These are phyloP conservation scores for Bagarius yarrelli DNA, from an alignment of 2,113 vertebrate genomes.

Conservation along the genomic window DNA sequence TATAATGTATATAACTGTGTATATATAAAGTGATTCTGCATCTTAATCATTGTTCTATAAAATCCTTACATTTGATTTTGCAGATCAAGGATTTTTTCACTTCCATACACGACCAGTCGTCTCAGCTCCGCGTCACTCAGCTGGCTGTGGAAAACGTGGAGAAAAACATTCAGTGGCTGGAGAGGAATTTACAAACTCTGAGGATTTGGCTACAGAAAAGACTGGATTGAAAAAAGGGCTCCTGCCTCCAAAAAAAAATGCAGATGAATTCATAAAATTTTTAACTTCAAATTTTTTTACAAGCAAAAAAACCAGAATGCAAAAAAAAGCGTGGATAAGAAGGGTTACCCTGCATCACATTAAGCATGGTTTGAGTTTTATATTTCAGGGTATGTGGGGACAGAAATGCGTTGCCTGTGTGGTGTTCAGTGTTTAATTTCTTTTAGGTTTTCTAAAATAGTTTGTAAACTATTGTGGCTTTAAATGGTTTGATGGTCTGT, in stretches of 20 bases:
- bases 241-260: not conserved
- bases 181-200: slow-evolving; percentile 69
- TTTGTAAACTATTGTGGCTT: slow-evolving; percentile 2
- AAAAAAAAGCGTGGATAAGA: not conserved
- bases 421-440: not conserved
- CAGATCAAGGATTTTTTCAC: slow-evolving; percentile 74
- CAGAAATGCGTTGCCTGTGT: slow-evolving; percentile 7
- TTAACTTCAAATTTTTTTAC: slow-evolving; percentile 3
- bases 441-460: slow-evolving; percentile 8
- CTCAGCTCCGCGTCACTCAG: slow-evolving; percentile 69
- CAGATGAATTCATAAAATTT: not conserved
- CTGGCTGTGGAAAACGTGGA: slow-evolving; percentile 71
- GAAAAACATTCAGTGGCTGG: slow-evolving; percentile 75
- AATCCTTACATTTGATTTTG: slow-evolving; percentile 39
- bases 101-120: slow-evolving; percentile 69
- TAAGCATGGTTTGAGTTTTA: slow-evolving; percentile 41
- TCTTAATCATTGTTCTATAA: not conserved
- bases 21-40: no score
- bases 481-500: slow-evolving; percentile 7
- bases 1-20: no score
- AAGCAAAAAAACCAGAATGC: slow-evolving; percentile 4
- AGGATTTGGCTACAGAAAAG: slow-evolving; percentile 67
- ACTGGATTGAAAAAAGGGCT: slow-evolving; percentile 45
- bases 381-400: slow-evolving; percentile 1
- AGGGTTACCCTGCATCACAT: not conserved